These are phyloP conservation scores for Brachycybe producta DNA, from an alignment of 2,888 invertebrate genomes.

Conservation along the genomic window DNA sequence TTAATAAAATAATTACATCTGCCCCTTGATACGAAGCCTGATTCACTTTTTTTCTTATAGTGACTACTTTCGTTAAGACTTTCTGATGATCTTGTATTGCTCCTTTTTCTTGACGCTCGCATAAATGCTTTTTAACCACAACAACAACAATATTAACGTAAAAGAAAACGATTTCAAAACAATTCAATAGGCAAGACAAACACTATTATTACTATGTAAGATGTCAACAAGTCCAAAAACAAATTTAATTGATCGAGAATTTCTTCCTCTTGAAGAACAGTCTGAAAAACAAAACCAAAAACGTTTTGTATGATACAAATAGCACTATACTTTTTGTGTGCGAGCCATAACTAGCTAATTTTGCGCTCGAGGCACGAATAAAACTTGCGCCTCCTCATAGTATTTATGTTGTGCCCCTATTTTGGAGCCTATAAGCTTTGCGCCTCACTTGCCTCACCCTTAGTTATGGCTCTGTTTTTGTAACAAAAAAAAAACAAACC, in stretches of 20 bases:
- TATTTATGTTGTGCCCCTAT: too few species aligned
- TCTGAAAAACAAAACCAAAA: slow-evolving; percentile 9
- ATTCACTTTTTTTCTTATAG: slow-evolving; percentile 15
- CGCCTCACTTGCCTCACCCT: too few species aligned
- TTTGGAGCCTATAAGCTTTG: too few species aligned
- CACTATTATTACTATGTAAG: slow-evolving; percentile 13
- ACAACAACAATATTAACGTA: background rate
- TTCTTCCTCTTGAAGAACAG: slow-evolving; percentile 15
- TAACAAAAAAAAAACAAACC: slow-evolving; percentile 3
- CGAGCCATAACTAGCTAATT: background rate
- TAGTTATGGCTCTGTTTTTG: too few species aligned
- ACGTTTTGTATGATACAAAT: too few species aligned
- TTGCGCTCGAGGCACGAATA: background rate
- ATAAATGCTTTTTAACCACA: slow-evolving; percentile 13
- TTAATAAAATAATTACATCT: too few species aligned
- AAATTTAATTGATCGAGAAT: slow-evolving; percentile 17
- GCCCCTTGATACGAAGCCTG: slow-evolving; percentile 7
- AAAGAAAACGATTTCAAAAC: background rate
- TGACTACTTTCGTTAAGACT: slow-evolving; percentile 14
- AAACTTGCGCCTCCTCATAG: too few species aligned
- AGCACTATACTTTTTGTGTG: too few species aligned
- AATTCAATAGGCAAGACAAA: background rate
- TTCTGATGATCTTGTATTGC: slow-evolving; percentile 17
- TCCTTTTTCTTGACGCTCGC: slow-evolving; percentile 19
- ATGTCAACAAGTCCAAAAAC: slow-evolving; percentile 13